Evolutionary conservation across 2,113 vertebrate genomes (phyloP).

Genomic region (rat (Rattus norvegicus)): GRCr8 NC_086037.1:44962001-44962500

Average conservation of each 20-base stretch:
- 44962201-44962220: conserved; percentile 40
- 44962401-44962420: conserved; percentile 80
- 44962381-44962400: conserved; percentile 61
- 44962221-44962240: neutral
- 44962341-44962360: conserved; percentile 60
- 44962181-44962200: conserved; percentile 38
- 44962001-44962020: conserved; percentile 37
- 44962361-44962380: conserved; percentile 73
- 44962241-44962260: neutral
- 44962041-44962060: conserved; percentile 12
- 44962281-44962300: conserved; percentile 61
- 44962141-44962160: neutral
- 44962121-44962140: neutral
- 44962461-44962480: conserved; percentile 81
- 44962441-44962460: conserved; percentile 79
- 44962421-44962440: conserved; percentile 83
- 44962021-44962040: neutral
- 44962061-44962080: conserved; percentile 1
- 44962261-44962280: neutral
- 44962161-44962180: neutral
- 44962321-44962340: conserved; percentile 29
- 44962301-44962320: conserved; percentile 45
- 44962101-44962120: neutral
- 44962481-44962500: conserved; percentile 78
- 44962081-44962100: neutral